These are phyloP conservation scores for Graptemys geographica DNA, from an alignment of 2,797 vertebrate genomes.

Conservation along the genomic window DNA sequence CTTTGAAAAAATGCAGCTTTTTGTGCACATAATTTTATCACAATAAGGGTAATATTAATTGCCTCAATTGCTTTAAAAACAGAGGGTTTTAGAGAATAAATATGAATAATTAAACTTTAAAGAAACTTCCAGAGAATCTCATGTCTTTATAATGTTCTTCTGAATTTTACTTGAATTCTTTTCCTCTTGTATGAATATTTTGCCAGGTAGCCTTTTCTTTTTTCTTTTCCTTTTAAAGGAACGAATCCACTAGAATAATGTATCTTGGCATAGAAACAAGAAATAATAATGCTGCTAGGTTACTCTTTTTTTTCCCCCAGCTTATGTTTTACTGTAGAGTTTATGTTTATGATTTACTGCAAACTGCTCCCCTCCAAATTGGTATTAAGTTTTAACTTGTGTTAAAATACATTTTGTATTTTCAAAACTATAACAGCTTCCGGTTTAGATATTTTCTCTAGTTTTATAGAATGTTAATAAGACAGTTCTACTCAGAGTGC, in stretches of 20 bases:
- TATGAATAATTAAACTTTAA: neutral
- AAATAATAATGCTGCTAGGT: neutral
- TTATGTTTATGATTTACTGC: neutral
- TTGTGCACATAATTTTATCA: neutral
- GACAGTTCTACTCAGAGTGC: neutral
- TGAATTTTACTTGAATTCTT: too few relatives aligned
- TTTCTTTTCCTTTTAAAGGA: neutral
- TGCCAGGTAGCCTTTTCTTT: neutral
- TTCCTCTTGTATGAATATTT: neutral
- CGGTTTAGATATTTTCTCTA: neutral
- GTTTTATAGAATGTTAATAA: slow-evolving; percentile 16
- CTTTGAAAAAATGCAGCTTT: neutral
- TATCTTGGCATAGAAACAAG: neutral
- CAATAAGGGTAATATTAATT: neutral
- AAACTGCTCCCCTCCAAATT: slow-evolving; percentile 5
- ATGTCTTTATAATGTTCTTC: neutral
- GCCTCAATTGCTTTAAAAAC: neutral
- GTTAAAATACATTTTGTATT: slow-evolving; percentile 6
- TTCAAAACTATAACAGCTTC: neutral
- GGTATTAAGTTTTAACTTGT: slow-evolving; percentile 11
- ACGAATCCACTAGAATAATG: neutral
- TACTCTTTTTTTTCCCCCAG: neutral
- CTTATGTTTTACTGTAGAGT: neutral
- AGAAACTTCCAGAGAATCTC: neutral
- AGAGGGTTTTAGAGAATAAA: neutral